A percentile compares a stretch with the other conserved stretches of the same genome.
Conservation (phyloP, 2,113 vertebrate genomes). For the Notothenia rossii region DNA sequence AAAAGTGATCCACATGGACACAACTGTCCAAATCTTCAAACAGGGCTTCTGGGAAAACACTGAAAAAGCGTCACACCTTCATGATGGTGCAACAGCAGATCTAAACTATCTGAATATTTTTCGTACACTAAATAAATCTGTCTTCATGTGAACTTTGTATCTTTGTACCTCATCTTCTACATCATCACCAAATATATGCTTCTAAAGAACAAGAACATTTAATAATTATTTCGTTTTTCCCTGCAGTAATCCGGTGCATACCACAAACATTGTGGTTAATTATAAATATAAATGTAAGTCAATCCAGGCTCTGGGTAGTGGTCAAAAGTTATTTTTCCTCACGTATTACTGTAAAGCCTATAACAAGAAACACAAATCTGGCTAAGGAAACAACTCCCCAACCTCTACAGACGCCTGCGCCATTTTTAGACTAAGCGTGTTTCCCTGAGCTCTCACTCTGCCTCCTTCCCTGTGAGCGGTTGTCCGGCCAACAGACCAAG, state of each 20-base stretch:
- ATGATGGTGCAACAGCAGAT: constrained; percentile 1
- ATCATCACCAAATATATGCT: constrained; percentile 2
- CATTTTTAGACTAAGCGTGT: constrained; percentile 1
- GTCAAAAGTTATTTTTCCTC: not conserved
- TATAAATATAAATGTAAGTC: not conserved
- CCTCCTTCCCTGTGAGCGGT: not conserved
- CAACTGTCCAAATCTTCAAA: not conserved
- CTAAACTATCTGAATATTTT: constrained; percentile 1
- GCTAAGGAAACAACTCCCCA: constrained; percentile 14
- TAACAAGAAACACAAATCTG: not conserved
- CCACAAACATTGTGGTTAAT: not conserved
- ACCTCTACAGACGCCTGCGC: constrained; percentile 4
- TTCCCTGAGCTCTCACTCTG: constrained; percentile 12
- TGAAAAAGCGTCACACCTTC: not conserved
- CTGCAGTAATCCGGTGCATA: constrained; percentile 3
- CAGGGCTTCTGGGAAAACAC: not conserved
- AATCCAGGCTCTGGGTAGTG: not conserved
- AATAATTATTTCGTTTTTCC: not conserved
- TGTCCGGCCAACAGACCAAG: constrained; percentile 24
- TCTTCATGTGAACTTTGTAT: not conserved
- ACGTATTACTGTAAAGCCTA: not conserved
- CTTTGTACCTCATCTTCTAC: not conserved
- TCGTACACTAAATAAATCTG: not conserved
- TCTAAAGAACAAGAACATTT: not conserved
- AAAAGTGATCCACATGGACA: not conserved